Base-by-base conservation (phyloP, 2,113 vertebrate genomes). In the Equus quagga region DNA sequence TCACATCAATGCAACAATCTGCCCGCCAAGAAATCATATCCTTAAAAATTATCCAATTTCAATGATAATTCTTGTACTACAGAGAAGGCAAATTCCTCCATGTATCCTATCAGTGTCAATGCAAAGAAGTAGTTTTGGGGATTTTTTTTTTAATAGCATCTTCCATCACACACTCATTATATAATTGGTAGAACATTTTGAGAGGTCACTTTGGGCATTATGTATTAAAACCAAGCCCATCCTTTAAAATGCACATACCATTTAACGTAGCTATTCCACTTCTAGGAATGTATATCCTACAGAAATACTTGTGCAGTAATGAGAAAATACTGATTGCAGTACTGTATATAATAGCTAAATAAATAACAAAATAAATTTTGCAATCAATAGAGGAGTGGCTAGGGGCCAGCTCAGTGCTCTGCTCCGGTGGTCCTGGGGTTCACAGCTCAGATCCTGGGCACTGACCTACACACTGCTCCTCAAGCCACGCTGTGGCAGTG, bases 1-100 rank as follows among this genome's bases (percentile, higher is more conserved):
- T 94, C 64, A 65, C 10, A 92, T 21, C 31, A 85, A 26, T 26
- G 51, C 92, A 91, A 62, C 56, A 94, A 93, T 64, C 3, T 94
- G 49, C 19, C 60, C 69, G 51, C 21, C 70, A 93, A 72, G 21
- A 79, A 75, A 70, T 60, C 23, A 82, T 19, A 64, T 11, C n/a
- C 80, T 87, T 75, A 76, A 65, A 86, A 91, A 67, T 81, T n/a
- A 87, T 73, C 58, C 58, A 82, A 65, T 82, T 54, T 31, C 49
- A 80, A 62, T 75, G 26, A 33, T 9, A 80, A 65, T 73, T 62
- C 28, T 58, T 86, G 4, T 80, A 21, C 24, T 86, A 49, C 31
- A 12, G 46, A 24, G 4, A 75, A 91, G 33, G 14, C 5, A 91
- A 81, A 64, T 6, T 41, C 36, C 44, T 24, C 15, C 54, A 75